A percentile compares a stretch with the other conserved stretches of the same genome.
These are phyloP conservation scores for Tetragonula clypearis DNA, from an alignment of 1,140 invertebrate species.

Conservation along the genomic window DNA sequence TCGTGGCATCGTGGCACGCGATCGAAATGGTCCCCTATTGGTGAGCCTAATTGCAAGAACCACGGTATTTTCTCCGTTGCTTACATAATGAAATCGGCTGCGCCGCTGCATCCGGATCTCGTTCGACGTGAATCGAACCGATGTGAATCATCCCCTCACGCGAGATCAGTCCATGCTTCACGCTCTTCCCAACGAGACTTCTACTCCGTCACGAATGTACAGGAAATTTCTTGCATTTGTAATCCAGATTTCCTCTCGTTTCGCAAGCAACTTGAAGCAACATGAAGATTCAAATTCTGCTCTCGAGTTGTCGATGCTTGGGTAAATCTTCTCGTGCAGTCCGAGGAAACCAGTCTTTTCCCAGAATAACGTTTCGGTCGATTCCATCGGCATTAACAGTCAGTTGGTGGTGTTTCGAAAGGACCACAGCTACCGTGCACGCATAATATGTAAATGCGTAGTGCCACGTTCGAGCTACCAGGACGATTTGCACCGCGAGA, in stretches of 20 bases:
- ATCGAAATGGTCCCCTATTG: conserved; percentile 60
- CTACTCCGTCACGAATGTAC: conserved; percentile 6
- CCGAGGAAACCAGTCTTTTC: too few species aligned
- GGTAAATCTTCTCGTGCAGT: too few species aligned
- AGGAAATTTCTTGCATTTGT: background rate
- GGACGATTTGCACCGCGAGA: conserved; percentile 47
- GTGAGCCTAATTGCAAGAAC: conserved; percentile 62
- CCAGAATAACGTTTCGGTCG: background rate
- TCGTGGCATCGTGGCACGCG: conserved; percentile 60
- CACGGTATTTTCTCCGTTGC: conserved; percentile 55
- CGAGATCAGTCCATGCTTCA: conserved; percentile 33
- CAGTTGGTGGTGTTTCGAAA: conserved; percentile 25
- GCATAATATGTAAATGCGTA: conserved; percentile 57
- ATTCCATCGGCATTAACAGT: conserved; percentile 45
- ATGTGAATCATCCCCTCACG: conserved; percentile 56
- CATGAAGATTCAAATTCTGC: too few species aligned
- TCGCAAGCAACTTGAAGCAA: too few species aligned
- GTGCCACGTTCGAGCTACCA: conserved; percentile 26
- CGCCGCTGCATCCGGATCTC: conserved; percentile 52
- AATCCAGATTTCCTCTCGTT: too few species aligned
- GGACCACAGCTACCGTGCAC: conserved; percentile 54
- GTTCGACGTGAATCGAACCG: conserved; percentile 26
- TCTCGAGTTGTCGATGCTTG: too few species aligned
- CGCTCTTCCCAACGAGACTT: conserved; percentile 35
- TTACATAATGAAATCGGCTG: conserved; percentile 61